Evolutionary conservation across 1,140 invertebrate genomes (phyloP).

Genomic region (Bacillus rossius): DNA sequence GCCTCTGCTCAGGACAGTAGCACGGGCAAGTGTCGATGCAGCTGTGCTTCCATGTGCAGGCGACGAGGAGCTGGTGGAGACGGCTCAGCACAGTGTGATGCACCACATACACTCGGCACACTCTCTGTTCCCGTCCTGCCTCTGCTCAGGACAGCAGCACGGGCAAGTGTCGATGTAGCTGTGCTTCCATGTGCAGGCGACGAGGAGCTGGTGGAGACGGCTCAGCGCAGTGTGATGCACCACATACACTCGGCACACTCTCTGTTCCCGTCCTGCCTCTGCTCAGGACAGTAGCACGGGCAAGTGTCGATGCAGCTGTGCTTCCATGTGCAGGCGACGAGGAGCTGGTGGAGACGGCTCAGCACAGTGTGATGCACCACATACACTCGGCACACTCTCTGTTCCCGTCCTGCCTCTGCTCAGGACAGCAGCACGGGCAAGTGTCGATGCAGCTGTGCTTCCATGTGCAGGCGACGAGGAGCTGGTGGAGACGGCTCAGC

Average conservation of each 20-base stretch:
- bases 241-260: constrained; percentile 87
- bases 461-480: constrained; percentile 33
- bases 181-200: too few relatives aligned
- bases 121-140: constrained; percentile 91
- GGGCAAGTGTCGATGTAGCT: too few relatives aligned
- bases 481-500: constrained; percentile 15
- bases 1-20: constrained; percentile 90
- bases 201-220: constrained; percentile 26
- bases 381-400: constrained; percentile 87
- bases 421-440: too few relatives aligned
- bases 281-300: too few relatives aligned
- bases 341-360: constrained; percentile 22
- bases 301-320: too few relatives aligned
- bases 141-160: too few relatives aligned
- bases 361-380: constrained; percentile 51
- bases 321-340: constrained; percentile 32
- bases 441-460: too few relatives aligned
- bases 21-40: too few relatives aligned
- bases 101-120: constrained; percentile 87
- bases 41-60: too few relatives aligned
- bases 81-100: constrained; percentile 25
- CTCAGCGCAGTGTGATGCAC: constrained; percentile 43
- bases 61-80: constrained; percentile 29
- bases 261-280: constrained; percentile 94
- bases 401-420: constrained; percentile 95